phyloP scores from a whole-genome alignment of 1,140 invertebrate genomes.

The Calliopsis andreniformis region DNA sequence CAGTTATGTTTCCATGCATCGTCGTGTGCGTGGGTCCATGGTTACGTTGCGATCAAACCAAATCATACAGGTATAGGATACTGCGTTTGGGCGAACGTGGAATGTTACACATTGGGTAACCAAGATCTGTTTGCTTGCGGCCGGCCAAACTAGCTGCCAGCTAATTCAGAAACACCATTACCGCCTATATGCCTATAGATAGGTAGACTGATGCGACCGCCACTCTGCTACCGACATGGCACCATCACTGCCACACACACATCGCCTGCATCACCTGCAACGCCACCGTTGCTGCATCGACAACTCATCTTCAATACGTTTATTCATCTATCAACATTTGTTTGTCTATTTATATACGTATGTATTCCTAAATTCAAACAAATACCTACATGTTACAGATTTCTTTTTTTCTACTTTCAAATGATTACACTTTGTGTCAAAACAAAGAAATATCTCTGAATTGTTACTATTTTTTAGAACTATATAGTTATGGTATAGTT shows the following conservation, averaged over 20 bases:
- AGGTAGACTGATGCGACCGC: constrained; percentile 60
- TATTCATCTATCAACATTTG: constrained; percentile 11
- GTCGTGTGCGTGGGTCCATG: background rate
- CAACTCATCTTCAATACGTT: constrained; percentile 11
- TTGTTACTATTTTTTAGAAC: too few species aligned
- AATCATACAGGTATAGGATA: constrained; percentile 64
- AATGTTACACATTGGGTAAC: constrained; percentile 81
- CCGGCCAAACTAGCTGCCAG: constrained; percentile 80
- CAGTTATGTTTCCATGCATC: too few species aligned
- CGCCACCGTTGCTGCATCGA: background rate
- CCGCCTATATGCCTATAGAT: constrained; percentile 76
- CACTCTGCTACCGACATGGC: constrained; percentile 13
- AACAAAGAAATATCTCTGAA: too few species aligned
- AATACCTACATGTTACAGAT: too few species aligned
- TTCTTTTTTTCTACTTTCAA: too few species aligned
- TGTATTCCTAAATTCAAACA: constrained; percentile 17
- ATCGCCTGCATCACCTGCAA: background rate
- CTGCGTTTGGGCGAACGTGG: constrained; percentile 72
- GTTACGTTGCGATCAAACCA: constrained; percentile 48
- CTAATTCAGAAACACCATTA: constrained; percentile 81
- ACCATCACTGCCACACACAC: constrained; percentile 13
- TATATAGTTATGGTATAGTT: too few species aligned
- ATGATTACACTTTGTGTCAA: too few species aligned
- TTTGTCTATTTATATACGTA: constrained; percentile 3
- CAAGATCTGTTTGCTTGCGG: constrained; percentile 81